Conservation (phyloP, 2,113 vertebrate genomes). For the Brienomyrus longianalis region DNA sequence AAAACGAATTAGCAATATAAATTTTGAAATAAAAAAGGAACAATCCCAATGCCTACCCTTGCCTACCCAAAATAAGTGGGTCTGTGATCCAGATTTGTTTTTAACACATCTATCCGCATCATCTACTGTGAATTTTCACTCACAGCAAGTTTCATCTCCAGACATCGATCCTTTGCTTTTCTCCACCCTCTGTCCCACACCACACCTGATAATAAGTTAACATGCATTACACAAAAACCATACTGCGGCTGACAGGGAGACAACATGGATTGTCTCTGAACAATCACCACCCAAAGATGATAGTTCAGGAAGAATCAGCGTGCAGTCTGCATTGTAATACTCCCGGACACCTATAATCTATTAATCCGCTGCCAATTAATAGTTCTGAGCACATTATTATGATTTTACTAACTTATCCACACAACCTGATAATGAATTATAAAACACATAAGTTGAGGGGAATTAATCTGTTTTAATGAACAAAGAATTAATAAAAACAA, state of each 20-base stretch:
- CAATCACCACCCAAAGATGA: neutral
- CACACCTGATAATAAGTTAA: neutral
- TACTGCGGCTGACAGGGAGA: neutral
- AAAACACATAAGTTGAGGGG: neutral
- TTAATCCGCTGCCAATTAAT: neutral
- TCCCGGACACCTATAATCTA: neutral
- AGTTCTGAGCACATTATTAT: conserved; percentile 1
- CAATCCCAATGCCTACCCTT: neutral
- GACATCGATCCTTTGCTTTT: neutral
- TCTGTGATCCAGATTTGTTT: neutral
- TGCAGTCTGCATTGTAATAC: neutral
- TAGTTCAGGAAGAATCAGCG: neutral
- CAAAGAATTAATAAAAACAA: neutral
- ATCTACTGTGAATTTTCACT: neutral
- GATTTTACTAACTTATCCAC: conserved; percentile 7
- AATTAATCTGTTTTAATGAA: neutral
- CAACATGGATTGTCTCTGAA: neutral
- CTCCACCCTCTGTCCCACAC: neutral
- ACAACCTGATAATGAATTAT: neutral
- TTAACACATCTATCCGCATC: neutral
- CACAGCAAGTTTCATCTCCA: neutral
- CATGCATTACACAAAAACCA: neutral
- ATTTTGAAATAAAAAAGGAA: conserved; percentile 1
- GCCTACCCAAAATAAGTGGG: neutral
- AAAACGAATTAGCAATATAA: conserved; percentile 8